Evolutionary conservation across 2,888 invertebrate species (phyloP), one percentile per base, ranked within the genome.

Genomic region (Rotaria sp.): DNA sequence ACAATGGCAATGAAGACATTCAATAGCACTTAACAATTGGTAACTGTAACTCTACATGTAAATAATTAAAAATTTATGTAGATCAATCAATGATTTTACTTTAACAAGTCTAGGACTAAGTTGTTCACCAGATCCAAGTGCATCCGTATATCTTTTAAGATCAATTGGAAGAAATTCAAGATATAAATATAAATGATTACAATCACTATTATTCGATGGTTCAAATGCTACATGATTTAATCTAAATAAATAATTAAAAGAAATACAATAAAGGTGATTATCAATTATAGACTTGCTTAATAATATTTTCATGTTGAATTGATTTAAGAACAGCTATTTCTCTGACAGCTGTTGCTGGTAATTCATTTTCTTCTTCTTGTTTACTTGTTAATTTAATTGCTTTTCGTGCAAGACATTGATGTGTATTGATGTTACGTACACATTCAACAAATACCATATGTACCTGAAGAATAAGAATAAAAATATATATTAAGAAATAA

Each of bases 1-100:
- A 13, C 80, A 45, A 80, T 45, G 45, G 45, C 80, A 26, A 80
- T 80, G 80, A 41, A 80, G 41, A 80, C 45, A 80, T 80, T 80
- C 80, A 41, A 45, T 80, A 45, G 80, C 80, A 15, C 26, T n/a
- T 45, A 80, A 45, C 45, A 80, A 80, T n/a, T 80, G 80, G 45
- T 45, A 80, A 45, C 45, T 80, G n/a, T 80, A 80, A n/a, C 80
- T 80, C 80, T 80, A 67, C 18, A 45, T 24, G 45, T 13, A 45
- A 26, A 75, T 2, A 24, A 4, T 18, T 26, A 15, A 80, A 45
- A 41, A 10, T 45, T 26, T 2, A 38, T 74, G 38, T 45, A 4
- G 10, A 13, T 45, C 21, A 45, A 26, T 38, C 10, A 18, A 45
- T 1, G 26, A 4, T 35, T 45, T 1, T 41, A 80, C 45, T 45